These are phyloP conservation scores for Drosophila ambigua DNA, from an alignment of 1,140 invertebrate genomes.

Conservation along the genomic window DNA sequence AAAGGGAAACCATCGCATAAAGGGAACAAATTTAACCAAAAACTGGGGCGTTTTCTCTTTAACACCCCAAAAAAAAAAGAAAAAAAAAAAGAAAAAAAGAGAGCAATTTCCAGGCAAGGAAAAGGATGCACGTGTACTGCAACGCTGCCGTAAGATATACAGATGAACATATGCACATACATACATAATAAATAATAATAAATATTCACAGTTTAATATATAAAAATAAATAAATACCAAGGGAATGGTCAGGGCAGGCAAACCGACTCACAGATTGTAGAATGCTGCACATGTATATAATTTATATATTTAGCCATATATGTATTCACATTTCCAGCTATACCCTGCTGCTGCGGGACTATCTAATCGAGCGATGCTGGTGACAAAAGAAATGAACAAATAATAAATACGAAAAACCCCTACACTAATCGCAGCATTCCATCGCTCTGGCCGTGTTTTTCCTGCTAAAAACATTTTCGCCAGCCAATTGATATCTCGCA, in stretches of 20 bases:
- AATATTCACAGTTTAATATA: no score
- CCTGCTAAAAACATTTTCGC: slow-evolving; percentile 30
- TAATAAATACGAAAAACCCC: neutral
- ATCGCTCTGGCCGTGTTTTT: slow-evolving; percentile 28
- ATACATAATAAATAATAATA: neutral
- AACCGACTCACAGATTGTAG: no score
- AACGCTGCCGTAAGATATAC: no score
- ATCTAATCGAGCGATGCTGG: slow-evolving; percentile 29
- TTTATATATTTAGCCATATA: no score
- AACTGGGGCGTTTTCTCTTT: slow-evolving; percentile 40
- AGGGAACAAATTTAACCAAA: slow-evolving; percentile 27
- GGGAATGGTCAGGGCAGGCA: no score
- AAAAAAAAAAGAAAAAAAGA: neutral
- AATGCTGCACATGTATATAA: no score
- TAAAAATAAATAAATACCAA: no score
- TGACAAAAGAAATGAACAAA: neutral
- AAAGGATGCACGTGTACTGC: slow-evolving; percentile 12
- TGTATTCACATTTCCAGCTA: no score
- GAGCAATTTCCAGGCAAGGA: slow-evolving; percentile 10
- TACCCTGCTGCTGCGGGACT: slow-evolving; percentile 21
- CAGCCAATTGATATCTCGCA: slow-evolving; percentile 41
- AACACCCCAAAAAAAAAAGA: slow-evolving; percentile 28
- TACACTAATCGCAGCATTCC: slow-evolving; percentile 7
- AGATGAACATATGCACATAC: slow-evolving; percentile 1
- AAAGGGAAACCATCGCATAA: slow-evolving; percentile 9